Base-by-base conservation (phyloP, 1,140 invertebrate genomes). In the Fopius arisanus region DNA sequence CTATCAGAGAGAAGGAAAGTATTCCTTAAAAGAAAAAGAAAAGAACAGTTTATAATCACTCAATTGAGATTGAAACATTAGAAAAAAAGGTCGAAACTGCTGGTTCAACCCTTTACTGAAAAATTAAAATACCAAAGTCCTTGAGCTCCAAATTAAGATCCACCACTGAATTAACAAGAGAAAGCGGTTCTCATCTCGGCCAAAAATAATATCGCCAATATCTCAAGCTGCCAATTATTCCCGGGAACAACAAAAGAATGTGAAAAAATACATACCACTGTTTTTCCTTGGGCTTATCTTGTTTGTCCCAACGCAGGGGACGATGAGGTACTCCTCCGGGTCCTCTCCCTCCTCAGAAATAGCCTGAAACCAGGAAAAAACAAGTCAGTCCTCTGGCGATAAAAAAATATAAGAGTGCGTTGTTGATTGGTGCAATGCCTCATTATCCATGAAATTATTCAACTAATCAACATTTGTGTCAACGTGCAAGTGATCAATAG, bases 301-400 rank as follows among this genome's bases (percentile, higher is more conserved):
- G 54, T 66, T 69, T 62, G 28, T 28, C 62, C 84, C 85, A 41
- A 81, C 81, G 71, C 79, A 82, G 21, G 87, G 87, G 73, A 94
- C 90, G 86, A 96, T 95, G 21, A 91, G 83, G 83, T 91, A 94
- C 41, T 92, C 92, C 14, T 93, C 92, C 14, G 94, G 93, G 89
- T 96, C 91, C 69, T 91, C 81, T 1, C 95, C 95, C 87, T 96
- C 94, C n/a, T 94, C 93, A 79, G 91, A 88, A 59, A 96, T 89
- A 70, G 93, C 92, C 94, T 96, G 84, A 16, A 73, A 67, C 19
- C 19, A 40, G n/a, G 21, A 62, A 82, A 76, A 78, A 74, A 29
- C 66, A 75, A 41, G 68, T 63, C 19, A 41, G 40, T 28, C 62
- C 40, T 31, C 5, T 12, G 16, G n/a, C 12, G 16, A n/a, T 21